Evolutionary conservation across 2,888 invertebrate species (phyloP).

Genomic region (Anoplius nigerrimus): DNA sequence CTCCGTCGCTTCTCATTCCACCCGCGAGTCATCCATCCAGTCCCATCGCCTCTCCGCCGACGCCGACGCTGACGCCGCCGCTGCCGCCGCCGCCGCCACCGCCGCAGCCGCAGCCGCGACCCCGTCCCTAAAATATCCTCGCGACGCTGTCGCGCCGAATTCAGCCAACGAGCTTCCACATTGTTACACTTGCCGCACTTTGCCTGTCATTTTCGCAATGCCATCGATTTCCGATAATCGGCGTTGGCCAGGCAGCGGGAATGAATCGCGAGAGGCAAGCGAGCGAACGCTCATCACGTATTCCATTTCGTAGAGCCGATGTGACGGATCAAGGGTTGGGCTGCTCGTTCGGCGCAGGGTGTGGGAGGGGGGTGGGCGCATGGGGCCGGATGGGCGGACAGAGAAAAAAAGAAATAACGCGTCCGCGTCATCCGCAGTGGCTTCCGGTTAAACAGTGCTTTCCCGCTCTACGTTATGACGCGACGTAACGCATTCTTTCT

Average conservation of each 20-base stretch:
- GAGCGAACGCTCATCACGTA: slow-evolving; percentile 60
- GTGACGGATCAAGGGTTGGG: slow-evolving; percentile 51
- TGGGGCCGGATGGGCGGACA: not conserved
- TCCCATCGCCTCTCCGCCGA: not conserved
- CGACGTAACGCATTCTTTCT: not conserved
- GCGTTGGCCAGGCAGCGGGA: slow-evolving; percentile 26
- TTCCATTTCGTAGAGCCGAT: slow-evolving; percentile 60
- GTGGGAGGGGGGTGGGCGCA: slow-evolving; percentile 15
- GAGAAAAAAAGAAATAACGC: slow-evolving; percentile 29
- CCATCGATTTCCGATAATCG: slow-evolving; percentile 62
- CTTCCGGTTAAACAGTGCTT: slow-evolving; percentile 41
- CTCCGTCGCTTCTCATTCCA: not conserved
- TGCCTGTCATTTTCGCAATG: slow-evolving; percentile 53
- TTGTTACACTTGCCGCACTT: slow-evolving; percentile 47
- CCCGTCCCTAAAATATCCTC: not conserved
- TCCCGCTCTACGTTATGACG: not conserved
- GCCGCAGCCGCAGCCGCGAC: slow-evolving; percentile 4
- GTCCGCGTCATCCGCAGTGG: slow-evolving; percentile 36
- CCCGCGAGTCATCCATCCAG: not conserved
- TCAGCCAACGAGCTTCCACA: slow-evolving; percentile 8
- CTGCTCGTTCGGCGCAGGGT: too few species aligned
- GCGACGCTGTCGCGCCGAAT: not conserved
- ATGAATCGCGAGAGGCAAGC: slow-evolving; percentile 24
- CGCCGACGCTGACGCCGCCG: too few species aligned
- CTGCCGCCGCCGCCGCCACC: not conserved